A percentile compares a stretch with the other conserved stretches of the same genome.
Evolutionary conservation across 2,888 invertebrate species (phyloP).

Genomic region (Chironomus tentans): DNA sequence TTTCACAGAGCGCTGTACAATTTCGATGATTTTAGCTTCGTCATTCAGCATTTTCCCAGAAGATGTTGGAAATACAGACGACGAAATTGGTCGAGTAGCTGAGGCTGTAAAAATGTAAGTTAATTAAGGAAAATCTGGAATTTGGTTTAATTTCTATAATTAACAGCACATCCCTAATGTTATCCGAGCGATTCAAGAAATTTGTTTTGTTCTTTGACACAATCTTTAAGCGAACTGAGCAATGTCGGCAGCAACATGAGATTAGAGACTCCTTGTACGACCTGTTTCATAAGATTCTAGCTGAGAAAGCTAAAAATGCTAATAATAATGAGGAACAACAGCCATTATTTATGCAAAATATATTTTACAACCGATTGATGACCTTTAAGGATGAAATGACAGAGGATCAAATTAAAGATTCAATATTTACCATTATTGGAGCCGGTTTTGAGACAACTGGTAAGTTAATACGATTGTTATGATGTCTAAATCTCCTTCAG

Average conservation of each 20-base stretch:
- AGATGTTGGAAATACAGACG: neutral
- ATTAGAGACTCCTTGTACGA: neutral
- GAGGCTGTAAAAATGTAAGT: neutral
- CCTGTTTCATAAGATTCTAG: neutral
- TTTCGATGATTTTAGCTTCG: neutral
- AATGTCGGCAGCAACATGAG: neutral
- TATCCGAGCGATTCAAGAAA: neutral
- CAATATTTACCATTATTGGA: neutral
- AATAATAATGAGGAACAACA: neutral
- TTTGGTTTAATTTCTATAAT: neutral
- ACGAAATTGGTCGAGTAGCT: neutral
- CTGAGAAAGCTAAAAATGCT: neutral
- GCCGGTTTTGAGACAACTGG: neutral
- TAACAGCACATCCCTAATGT: neutral
- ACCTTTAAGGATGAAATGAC: neutral
- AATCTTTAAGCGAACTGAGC: neutral
- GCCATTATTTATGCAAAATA: neutral
- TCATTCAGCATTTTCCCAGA: neutral
- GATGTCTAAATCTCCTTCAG: too few relatives aligned
- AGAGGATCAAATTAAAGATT: neutral
- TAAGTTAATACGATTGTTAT: too few relatives aligned
- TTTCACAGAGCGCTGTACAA: neutral
- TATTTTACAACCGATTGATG: neutral
- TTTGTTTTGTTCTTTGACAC: neutral
- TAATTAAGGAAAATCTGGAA: neutral